Evolutionary conservation across 2,797 vertebrate species (phyloP).

Genomic region (Spinus olivaceus): DNA sequence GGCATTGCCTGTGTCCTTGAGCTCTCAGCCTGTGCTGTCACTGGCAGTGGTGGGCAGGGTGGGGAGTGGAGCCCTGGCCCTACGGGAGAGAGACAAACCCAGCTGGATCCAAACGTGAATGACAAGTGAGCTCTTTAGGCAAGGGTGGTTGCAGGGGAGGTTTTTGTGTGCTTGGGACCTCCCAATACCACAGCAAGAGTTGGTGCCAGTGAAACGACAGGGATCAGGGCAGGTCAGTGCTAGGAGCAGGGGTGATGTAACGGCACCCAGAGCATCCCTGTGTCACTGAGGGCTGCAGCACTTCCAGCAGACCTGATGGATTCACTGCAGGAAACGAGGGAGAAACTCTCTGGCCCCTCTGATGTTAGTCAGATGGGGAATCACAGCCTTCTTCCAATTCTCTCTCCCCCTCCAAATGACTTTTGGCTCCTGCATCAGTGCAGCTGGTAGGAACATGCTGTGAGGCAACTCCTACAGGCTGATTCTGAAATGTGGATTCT

Average conservation of each 20-base stretch:
- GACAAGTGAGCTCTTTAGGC: background rate
- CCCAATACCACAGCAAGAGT: accelerated
- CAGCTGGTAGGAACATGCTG: constrained; percentile 26
- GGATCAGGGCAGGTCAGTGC: background rate
- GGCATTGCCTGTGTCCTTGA: background rate
- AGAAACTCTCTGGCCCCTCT: background rate
- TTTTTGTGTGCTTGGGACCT: background rate
- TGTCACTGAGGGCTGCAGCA: background rate
- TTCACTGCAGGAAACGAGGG: accelerated
- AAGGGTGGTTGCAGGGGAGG: background rate
- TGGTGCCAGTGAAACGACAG: background rate
- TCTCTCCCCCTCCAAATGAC: background rate
- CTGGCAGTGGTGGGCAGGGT: background rate
- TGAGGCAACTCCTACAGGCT: background rate
- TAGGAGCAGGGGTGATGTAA: background rate
- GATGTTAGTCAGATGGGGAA: background rate
- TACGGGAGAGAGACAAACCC: background rate
- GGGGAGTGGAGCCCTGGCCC: background rate
- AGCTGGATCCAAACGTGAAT: background rate
- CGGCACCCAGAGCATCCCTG: accelerated
- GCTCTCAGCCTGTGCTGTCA: background rate
- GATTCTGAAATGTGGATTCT: background rate
- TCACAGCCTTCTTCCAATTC: background rate
- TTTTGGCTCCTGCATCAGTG: background rate
- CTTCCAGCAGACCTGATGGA: accelerated